These are phyloP conservation scores for Lutjanus erythropterus DNA, from an alignment of 2,113 vertebrate species.

Conservation along the genomic window DNA sequence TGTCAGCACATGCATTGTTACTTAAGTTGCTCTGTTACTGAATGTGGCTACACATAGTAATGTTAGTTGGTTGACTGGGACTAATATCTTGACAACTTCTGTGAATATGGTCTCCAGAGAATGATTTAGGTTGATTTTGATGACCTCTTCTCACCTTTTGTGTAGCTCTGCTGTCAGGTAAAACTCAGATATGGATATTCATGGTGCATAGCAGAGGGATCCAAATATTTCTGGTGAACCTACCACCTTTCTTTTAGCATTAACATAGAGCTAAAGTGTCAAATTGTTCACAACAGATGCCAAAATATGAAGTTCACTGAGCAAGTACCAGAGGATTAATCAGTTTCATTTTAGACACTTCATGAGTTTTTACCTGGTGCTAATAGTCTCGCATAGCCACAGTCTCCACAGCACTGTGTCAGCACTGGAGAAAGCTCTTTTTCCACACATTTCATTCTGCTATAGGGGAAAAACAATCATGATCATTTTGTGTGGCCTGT, in stretches of 20 bases:
- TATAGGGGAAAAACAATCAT: too few relatives aligned
- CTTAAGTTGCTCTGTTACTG: neutral
- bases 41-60: neutral
- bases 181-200: neutral
- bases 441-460: too few relatives aligned
- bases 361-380: accelerated
- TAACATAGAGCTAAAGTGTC: neutral
- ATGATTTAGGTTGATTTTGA: neutral
- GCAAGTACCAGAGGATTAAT: neutral
- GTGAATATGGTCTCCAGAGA: neutral
- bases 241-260: neutral
- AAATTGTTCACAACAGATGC: neutral
- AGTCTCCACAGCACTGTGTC: too few relatives aligned
- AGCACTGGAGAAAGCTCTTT: too few relatives aligned
- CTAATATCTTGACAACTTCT: neutral
- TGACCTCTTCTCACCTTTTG: neutral
- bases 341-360: neutral
- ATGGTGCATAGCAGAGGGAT: neutral
- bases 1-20: slow-evolving; percentile 22
- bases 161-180: neutral
- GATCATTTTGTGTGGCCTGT: too few relatives aligned
- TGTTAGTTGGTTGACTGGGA: neutral
- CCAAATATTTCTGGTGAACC: neutral
- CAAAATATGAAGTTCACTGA: neutral
- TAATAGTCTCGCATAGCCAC: too few relatives aligned